Base-by-base conservation (phyloP, 1,140 invertebrate species). In the Euura lappo region DNA sequence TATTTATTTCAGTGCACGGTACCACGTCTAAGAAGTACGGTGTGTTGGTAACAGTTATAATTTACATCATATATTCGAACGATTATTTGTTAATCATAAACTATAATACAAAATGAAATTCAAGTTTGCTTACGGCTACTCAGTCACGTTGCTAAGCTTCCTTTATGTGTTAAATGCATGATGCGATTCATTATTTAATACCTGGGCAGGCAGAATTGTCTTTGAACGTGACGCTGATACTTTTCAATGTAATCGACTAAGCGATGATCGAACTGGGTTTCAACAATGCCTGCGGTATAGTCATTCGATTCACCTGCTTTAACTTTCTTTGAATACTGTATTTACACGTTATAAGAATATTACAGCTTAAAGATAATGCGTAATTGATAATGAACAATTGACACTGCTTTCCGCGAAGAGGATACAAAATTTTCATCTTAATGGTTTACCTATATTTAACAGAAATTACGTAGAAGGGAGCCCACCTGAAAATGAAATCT, bases 241-340 rank as follows among this genome's bases (percentile, higher is more conserved):
- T 28, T 28, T 28, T 28, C 0, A 28, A 28, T 28, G 28, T 28
- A 28, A 28, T 28, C n/a, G n/a, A n/a, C n/a, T n/a, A n/a, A n/a
- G n/a, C n/a, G n/a, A n/a, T n/a, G n/a, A n/a, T n/a, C 28, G 28
- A 28, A 28, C 28, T 28, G 28, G 28, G 28, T 28, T 28, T 28
- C 28, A 28, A 1, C 28, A 60, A 6, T 51, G 47, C 6, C 11
- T 51, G 13, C 13, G 10, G 13, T n/a, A 60, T 60, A 28, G 51
- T 60, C 51, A n/a, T 11, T 60, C 13, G 51, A 11, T 60, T 60
- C 13, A 60, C 28, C 28, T 60, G 13, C 13, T 60, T 60, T 11
- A 6, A 60, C 51, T 60, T 60, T 60, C 13, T 51, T 66, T 77
- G 85, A 85, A 85, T 85, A 85, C 83, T 85, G 83, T 75, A 82